Percentiles rank a stretch among this genome's conserved stretches.
Conservation (phyloP, 2,888 invertebrate genomes). For the Agrotis puta region DNA sequence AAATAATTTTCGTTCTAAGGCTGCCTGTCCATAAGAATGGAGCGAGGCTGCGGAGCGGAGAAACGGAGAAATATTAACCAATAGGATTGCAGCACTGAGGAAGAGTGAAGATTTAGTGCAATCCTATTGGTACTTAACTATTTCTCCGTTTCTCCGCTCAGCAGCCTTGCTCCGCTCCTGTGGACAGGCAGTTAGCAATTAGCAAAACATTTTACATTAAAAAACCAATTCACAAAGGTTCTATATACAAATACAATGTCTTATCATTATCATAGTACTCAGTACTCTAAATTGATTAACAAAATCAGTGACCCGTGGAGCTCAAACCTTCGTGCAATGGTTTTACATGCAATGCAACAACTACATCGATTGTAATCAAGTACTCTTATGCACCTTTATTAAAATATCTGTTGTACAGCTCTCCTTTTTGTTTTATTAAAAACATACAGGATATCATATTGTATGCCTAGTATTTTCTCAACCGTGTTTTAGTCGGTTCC, state of each 20-base stretch:
- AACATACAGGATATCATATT: not conserved
- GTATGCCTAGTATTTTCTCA: not conserved
- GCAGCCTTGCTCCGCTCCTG: too few relatives aligned
- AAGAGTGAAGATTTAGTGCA: too few relatives aligned
- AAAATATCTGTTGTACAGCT: not conserved
- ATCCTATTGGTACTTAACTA: too few relatives aligned
- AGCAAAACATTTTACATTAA: not conserved
- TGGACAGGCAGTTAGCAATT: too few relatives aligned
- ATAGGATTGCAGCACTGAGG: too few relatives aligned
- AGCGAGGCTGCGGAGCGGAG: too few relatives aligned
- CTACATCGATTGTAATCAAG: slow-evolving; percentile 2
- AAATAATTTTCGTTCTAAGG: too few relatives aligned
- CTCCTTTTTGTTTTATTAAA: not conserved
- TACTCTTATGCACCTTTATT: not conserved
- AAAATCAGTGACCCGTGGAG: slow-evolving; percentile 34
- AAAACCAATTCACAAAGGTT: not conserved
- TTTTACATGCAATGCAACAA: slow-evolving; percentile 10
- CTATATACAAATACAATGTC: not conserved
- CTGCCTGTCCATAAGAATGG: too few relatives aligned
- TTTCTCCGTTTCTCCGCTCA: too few relatives aligned
- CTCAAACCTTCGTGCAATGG: slow-evolving; percentile 26
- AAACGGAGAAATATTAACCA: too few relatives aligned
- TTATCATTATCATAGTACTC: not conserved
- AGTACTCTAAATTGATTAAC: slow-evolving; percentile 30
- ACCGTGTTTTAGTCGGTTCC: not conserved